Evolutionary conservation across 2,888 invertebrate species (phyloP).

Genomic region (Drosophila buzzatii): DNA sequence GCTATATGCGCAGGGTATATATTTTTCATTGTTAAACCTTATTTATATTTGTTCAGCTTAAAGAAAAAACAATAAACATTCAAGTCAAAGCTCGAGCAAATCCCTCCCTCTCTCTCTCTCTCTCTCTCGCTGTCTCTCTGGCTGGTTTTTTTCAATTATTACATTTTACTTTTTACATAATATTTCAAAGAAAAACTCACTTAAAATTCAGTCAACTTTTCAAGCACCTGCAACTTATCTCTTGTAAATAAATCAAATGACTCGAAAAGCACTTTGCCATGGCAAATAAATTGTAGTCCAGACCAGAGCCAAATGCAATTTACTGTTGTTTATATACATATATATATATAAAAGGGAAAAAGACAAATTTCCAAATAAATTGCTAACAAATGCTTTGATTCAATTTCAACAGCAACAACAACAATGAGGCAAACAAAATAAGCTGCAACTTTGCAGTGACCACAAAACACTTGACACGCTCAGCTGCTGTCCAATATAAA

Average conservation of each 20-base stretch:
- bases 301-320: constrained; percentile 49
- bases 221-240: constrained; percentile 35
- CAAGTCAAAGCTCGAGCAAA: constrained; percentile 14
- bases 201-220: constrained; percentile 23
- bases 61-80: constrained; percentile 23
- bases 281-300: constrained; percentile 42
- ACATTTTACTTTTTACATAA: constrained; percentile 12
- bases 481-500: constrained; percentile 68
- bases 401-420: constrained; percentile 53
- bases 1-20: constrained; percentile 13
- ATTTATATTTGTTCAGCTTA: not conserved
- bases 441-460: constrained; percentile 58
- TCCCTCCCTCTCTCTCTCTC: not conserved
- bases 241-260: constrained; percentile 46
- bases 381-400: constrained; percentile 74
- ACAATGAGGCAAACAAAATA: constrained; percentile 41
- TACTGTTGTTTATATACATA: constrained; percentile 39
- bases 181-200: constrained; percentile 30
- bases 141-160: constrained; percentile 27
- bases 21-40: not conserved
- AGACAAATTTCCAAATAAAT: constrained; percentile 73
- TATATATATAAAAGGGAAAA: constrained; percentile 5
- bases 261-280: constrained; percentile 48
- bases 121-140: not conserved
- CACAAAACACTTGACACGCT: constrained; percentile 77